A percentile compares a stretch with the other conserved stretches of the same genome.
These are phyloP conservation scores for Hydrotaea cyrtoneurina DNA, from an alignment of 2,888 invertebrate genomes.

Conservation along the genomic window DNA sequence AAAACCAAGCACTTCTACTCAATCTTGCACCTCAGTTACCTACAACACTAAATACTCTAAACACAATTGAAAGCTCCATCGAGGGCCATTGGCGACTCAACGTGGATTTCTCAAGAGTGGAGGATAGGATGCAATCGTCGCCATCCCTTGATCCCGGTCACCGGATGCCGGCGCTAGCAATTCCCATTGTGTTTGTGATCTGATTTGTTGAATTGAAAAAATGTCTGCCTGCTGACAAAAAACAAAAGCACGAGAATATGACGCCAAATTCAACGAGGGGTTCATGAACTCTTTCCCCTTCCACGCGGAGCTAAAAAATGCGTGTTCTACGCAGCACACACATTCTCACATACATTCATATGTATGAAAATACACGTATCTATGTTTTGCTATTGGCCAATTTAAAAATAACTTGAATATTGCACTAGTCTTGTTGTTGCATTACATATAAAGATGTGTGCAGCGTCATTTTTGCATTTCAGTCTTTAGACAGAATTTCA, in stretches of 20 bases:
- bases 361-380: background rate
- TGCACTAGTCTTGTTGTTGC: slow-evolving; percentile 2
- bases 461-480: slow-evolving; percentile 38
- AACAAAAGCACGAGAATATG: background rate
- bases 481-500: slow-evolving; percentile 37
- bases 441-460: slow-evolving; percentile 51
- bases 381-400: background rate
- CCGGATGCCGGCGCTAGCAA: too few species aligned
- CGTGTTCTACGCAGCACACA: background rate
- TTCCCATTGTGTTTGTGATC: background rate
- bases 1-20: background rate
- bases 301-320: background rate
- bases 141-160: too few species aligned
- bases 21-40: background rate
- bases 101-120: too few species aligned
- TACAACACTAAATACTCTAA: background rate
- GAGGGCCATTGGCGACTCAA: too few species aligned
- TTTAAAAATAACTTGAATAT: slow-evolving; percentile 46
- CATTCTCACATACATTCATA: background rate
- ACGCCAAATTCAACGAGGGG: background rate
- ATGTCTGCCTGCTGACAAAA: background rate
- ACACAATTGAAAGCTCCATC: too few species aligned
- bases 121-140: too few species aligned
- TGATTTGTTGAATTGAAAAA: background rate
- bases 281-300: slow-evolving; percentile 5